A percentile compares a stretch with the other conserved stretches of the same genome.
Evolutionary conservation across 2,888 invertebrate genomes (phyloP).

Genomic region (Drosophila heteroneura): DNA sequence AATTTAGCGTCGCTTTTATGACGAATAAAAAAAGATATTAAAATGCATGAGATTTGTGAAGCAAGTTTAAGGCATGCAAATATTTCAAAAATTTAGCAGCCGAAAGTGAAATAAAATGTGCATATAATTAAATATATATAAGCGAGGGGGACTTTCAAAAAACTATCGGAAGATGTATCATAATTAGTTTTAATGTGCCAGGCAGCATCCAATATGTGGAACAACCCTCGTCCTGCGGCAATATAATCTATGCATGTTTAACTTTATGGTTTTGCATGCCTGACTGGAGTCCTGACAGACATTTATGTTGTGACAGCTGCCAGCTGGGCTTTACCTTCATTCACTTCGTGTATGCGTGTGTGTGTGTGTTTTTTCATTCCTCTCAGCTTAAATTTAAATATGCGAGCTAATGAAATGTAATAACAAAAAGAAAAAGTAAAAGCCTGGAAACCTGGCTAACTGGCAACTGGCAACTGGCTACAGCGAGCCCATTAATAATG

Average conservation of each 20-base stretch:
- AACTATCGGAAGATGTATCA: background rate
- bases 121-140: background rate
- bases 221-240: constrained; percentile 28
- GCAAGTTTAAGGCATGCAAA: background rate
- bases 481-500: constrained; percentile 69
- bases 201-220: background rate
- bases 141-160: background rate
- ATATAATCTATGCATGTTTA: constrained; percentile 46
- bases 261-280: constrained; percentile 47
- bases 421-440: constrained; percentile 38
- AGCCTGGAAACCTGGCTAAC: constrained; percentile 20
- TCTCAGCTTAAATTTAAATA: constrained; percentile 50
- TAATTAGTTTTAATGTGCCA: constrained; percentile 12
- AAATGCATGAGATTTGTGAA: background rate
- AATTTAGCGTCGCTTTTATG: background rate
- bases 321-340: constrained; percentile 42
- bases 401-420: constrained; percentile 54
- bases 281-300: constrained; percentile 45
- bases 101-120: background rate
- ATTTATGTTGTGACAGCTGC: constrained; percentile 61
- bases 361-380: background rate
- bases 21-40: background rate
- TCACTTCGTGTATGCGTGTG: background rate
- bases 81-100: background rate
- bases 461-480: constrained; percentile 30